These are phyloP conservation scores for Anabas testudineus DNA, from an alignment of 2,797 vertebrate species.

Conservation along the genomic window DNA sequence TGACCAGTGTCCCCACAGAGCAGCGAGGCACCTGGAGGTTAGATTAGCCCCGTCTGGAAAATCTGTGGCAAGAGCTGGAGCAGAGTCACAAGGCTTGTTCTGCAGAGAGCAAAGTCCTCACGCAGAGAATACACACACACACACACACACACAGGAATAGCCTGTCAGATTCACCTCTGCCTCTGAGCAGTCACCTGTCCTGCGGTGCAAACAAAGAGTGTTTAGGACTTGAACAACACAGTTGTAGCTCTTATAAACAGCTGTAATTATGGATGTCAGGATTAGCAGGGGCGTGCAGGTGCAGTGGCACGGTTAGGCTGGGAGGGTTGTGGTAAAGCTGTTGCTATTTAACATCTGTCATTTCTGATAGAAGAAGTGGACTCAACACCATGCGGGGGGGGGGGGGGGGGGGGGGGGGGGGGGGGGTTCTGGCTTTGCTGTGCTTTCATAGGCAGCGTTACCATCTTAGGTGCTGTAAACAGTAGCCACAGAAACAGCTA, in stretches of 20 bases:
- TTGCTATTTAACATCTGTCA: not conserved
- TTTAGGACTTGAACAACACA: not conserved
- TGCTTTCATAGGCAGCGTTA: not conserved
- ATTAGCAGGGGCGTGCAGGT: not conserved
- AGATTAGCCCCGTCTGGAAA: slow-evolving; percentile 22
- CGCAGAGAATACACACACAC: not conserved
- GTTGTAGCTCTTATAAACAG: not conserved
- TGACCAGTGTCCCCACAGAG: not conserved
- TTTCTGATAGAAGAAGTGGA: not conserved
- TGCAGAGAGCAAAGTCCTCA: slow-evolving; percentile 5
- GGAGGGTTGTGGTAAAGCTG: not conserved
- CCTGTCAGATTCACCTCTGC: not conserved
- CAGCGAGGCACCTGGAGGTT: slow-evolving; percentile 9
- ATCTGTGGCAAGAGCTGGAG: slow-evolving; percentile 12
- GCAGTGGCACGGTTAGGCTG: not conserved
- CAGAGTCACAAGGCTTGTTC: not conserved
- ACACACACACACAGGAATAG: not conserved
- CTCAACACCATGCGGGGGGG: too few species aligned
- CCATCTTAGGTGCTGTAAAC: not conserved
- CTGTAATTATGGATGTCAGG: not conserved
- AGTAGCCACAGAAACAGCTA: too few species aligned
- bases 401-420: too few species aligned
- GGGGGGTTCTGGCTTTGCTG: not conserved
- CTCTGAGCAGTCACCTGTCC: not conserved
- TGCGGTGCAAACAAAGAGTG: not conserved